Evolutionary conservation across 2,888 invertebrate genomes (phyloP).

Genomic region (Trimorus sp.): DNA sequence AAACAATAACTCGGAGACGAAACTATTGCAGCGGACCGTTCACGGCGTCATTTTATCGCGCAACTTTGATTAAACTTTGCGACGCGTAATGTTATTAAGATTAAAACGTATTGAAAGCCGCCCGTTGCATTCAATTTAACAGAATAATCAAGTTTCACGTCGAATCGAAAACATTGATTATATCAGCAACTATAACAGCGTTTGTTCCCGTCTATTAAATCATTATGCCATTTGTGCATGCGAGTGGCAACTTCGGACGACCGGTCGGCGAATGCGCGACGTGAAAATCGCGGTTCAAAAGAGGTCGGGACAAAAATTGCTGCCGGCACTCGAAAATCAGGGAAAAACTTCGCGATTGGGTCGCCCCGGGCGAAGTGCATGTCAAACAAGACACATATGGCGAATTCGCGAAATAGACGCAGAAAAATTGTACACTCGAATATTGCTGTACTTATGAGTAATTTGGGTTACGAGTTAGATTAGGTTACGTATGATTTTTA

Average conservation of each 20-base stretch:
- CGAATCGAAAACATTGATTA: slow-evolving; percentile 47
- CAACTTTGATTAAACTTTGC: slow-evolving; percentile 61
- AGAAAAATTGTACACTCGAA: too few relatives aligned
- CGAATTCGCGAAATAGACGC: too few relatives aligned
- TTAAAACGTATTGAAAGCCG: slow-evolving; percentile 51
- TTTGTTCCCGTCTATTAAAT: slow-evolving; percentile 46
- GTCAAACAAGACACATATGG: too few relatives aligned
- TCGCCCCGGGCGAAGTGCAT: too few relatives aligned
- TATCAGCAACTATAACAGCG: slow-evolving; percentile 51
- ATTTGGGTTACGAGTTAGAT: too few relatives aligned
- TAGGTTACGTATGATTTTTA: too few relatives aligned
- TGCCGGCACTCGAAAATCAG: neutral
- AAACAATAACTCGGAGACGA: slow-evolving; percentile 47
- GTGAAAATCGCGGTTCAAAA: neutral
- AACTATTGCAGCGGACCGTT: slow-evolving; percentile 50
- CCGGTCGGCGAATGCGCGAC: neutral
- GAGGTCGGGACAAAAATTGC: neutral
- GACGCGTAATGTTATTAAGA: slow-evolving; percentile 50
- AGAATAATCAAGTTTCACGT: slow-evolving; percentile 50
- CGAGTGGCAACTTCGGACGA: slow-evolving; percentile 2
- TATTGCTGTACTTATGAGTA: too few relatives aligned
- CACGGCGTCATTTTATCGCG: slow-evolving; percentile 30
- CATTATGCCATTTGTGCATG: slow-evolving; percentile 36
- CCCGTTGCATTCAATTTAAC: slow-evolving; percentile 50
- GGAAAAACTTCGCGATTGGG: too few relatives aligned